These are phyloP conservation scores for Aphelenchoides bicaudatus DNA, from an alignment of 2,888 invertebrate species.

Conservation along the genomic window DNA sequence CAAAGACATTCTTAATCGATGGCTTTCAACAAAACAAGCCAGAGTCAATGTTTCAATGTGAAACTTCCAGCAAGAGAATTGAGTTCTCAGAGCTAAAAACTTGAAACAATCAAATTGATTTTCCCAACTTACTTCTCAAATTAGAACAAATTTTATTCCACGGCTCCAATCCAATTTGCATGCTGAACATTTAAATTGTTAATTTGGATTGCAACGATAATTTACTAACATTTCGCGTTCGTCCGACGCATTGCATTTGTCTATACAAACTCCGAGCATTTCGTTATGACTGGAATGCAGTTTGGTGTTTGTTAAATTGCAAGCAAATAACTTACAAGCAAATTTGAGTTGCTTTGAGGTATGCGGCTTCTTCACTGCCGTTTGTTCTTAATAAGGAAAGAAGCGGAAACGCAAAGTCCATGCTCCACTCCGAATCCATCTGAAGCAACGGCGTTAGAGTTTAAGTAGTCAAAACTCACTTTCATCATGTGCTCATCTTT, in stretches of 20 bases:
- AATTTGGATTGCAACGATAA: too few species aligned
- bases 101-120: conserved; percentile 1
- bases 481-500: conserved; percentile 31
- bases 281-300: conserved; percentile 28
- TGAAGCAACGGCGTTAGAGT: neutral
- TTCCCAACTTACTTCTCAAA: conserved; percentile 15
- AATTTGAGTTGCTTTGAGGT: conserved; percentile 19
- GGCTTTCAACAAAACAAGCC: conserved; percentile 26
- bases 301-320: conserved; percentile 22
- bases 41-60: conserved; percentile 23
- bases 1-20: conserved; percentile 21
- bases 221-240: conserved; percentile 26
- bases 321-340: conserved; percentile 17
- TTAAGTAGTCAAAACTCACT: conserved; percentile 18
- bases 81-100: conserved; percentile 17
- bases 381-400: conserved; percentile 23
- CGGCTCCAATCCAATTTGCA: conserved; percentile 22
- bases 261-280: conserved; percentile 18
- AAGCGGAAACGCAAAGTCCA: conserved; percentile 30
- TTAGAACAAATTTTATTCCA: conserved; percentile 25
- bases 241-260: conserved; percentile 12
- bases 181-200: too few species aligned
- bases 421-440: conserved; percentile 32
- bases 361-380: conserved; percentile 29
- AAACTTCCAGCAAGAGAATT: conserved; percentile 26